These are phyloP conservation scores for Sigmodon hispidus DNA, from an alignment of 2,113 vertebrate genomes.

Conservation along the genomic window DNA sequence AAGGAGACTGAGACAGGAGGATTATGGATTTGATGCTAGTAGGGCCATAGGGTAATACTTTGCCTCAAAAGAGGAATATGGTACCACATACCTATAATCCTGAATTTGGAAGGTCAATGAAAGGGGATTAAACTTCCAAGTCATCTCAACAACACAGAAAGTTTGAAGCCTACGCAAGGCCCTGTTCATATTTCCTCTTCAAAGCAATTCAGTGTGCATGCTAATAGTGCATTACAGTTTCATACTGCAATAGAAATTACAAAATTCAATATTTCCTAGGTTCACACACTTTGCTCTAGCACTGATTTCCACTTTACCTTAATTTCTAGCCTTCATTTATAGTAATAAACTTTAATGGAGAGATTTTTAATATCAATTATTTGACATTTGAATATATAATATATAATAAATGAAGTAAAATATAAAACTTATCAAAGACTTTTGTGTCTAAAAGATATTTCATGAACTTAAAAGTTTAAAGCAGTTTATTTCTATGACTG, in stretches of 20 bases:
- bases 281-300: not conserved
- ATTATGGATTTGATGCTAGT: not conserved
- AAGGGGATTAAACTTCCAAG: not conserved
- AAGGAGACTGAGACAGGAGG: not conserved
- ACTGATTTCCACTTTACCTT: not conserved
- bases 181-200: not conserved
- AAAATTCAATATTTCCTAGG: not conserved
- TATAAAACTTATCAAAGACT: not conserved
- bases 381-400: not conserved
- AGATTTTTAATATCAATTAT: not conserved
- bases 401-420: not conserved
- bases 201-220: not conserved
- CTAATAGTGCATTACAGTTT: not conserved
- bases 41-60: not conserved
- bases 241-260: not conserved
- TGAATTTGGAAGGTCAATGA: not conserved
- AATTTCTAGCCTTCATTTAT: not conserved
- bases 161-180: not conserved
- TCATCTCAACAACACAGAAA: not conserved
- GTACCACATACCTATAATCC: not conserved
- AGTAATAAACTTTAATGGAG: not conserved
- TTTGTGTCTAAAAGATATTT: not conserved
- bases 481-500: constrained; percentile 42
- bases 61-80: not conserved
- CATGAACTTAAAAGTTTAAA: not conserved